phyloP scores from a whole-genome alignment of 1,140 invertebrate species.

The Trichomalopsis sarcophagae region DNA sequence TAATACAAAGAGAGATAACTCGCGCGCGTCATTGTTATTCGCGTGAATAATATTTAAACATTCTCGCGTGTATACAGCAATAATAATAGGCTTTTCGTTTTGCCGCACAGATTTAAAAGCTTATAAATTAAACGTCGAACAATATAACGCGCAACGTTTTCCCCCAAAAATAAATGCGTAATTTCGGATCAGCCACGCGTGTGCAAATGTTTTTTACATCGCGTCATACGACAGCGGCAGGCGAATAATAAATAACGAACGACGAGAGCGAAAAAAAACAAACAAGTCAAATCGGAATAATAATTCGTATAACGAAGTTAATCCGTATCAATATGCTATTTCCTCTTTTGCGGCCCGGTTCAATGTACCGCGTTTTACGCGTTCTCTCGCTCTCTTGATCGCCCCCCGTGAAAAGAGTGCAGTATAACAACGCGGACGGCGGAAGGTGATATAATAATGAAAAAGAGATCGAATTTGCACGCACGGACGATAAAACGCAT shows the following conservation, averaged over 20 bases:
- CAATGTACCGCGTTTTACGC: background rate
- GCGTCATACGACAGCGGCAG: no score
- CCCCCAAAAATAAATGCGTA: background rate
- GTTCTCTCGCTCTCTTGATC: no score
- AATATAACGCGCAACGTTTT: background rate
- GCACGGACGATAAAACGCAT: background rate
- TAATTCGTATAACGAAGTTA: slow-evolving; percentile 13
- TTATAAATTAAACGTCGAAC: background rate
- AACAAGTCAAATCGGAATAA: background rate
- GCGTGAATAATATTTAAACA: no score
- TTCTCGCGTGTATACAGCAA: background rate
- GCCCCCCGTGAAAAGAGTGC: no score
- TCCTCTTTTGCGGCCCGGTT: background rate
- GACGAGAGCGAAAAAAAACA: background rate
- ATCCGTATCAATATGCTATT: background rate
- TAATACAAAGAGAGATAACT: no score
- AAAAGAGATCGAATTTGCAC: background rate
- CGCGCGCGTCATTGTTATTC: no score
- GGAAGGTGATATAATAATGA: no score
- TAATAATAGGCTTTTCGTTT: background rate
- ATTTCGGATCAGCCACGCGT: no score
- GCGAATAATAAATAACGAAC: background rate
- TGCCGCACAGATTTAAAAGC: background rate
- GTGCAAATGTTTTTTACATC: no score
- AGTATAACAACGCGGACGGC: no score